These are phyloP conservation scores for Austrofundulus limnaeus DNA, from an alignment of 2,113 vertebrate genomes.

Conservation along the genomic window DNA sequence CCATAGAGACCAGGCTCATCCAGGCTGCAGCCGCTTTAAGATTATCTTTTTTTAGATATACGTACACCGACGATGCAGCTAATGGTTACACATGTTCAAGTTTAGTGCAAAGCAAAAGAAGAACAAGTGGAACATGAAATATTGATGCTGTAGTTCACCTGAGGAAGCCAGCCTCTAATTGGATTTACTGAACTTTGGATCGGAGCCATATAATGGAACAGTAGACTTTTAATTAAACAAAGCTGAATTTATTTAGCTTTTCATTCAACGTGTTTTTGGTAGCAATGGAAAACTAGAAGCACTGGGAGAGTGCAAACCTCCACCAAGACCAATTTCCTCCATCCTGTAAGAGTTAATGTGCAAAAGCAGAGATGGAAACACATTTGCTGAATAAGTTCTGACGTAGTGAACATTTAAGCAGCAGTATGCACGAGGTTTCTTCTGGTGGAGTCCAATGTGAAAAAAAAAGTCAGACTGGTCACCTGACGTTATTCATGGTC, in stretches of 20 bases:
- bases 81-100: slow-evolving; percentile 9
- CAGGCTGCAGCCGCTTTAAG: not conserved
- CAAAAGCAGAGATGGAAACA: too few species aligned
- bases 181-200: slow-evolving; percentile 11
- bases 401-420: too few species aligned
- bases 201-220: slow-evolving; percentile 1
- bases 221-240: not conserved
- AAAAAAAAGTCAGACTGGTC: too few species aligned
- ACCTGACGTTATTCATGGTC: too few species aligned
- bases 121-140: slow-evolving; percentile 25
- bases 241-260: slow-evolving; percentile 1
- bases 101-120: slow-evolving; percentile 6
- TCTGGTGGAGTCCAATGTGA: too few species aligned
- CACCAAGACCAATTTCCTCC: too few species aligned
- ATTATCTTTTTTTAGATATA: too few species aligned
- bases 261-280: not conserved
- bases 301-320: too few species aligned
- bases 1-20: slow-evolving; percentile 10
- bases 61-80: slow-evolving; percentile 18
- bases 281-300: not conserved
- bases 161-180: not conserved
- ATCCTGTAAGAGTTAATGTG: too few species aligned
- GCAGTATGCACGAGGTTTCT: too few species aligned
- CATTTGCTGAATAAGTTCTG: too few species aligned
- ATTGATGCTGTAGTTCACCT: not conserved